A percentile compares a stretch with the other conserved stretches of the same genome.
These are phyloP conservation scores for Eucriotettix oculatus DNA, from an alignment of 2,888 invertebrate genomes.

Conservation along the genomic window DNA sequence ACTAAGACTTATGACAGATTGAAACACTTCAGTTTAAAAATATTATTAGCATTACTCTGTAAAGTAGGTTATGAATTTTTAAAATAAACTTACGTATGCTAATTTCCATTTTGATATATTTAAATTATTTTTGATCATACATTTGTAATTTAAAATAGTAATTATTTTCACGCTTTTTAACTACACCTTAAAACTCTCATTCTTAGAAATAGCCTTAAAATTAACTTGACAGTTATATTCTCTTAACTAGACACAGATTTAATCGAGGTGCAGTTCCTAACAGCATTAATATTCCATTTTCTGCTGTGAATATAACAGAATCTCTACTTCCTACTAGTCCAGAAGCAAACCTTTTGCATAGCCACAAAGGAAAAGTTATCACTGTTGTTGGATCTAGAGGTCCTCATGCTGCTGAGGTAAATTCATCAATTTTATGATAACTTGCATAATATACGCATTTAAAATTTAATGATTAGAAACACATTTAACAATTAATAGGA, in stretches of 20 bases:
- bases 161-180: no score
- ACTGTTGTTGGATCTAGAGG: conserved; percentile 66
- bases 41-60: no score
- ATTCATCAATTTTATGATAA: conserved; percentile 1
- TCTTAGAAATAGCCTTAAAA: no score
- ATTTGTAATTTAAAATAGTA: no score
- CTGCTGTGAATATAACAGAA: conserved; percentile 52
- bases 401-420: conserved; percentile 39
- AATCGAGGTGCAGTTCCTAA: conserved; percentile 60
- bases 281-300: conserved; percentile 80
- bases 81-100: neutral
- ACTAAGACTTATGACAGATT: no score
- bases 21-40: no score
- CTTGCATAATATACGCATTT: neutral
- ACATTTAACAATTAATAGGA: no score
- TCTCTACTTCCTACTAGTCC: conserved; percentile 39
- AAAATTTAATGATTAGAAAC: no score
- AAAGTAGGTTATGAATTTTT: no score
- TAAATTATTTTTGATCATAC: neutral
- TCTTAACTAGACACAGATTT: conserved; percentile 35
- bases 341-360: conserved; percentile 31
- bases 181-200: no score
- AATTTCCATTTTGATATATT: neutral
- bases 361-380: conserved; percentile 46
- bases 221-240: no score